Percentiles rank a stretch among this genome's conserved stretches.
Evolutionary conservation across 2,888 invertebrate genomes (phyloP).

Genomic region (Perithous albicinctus): DNA sequence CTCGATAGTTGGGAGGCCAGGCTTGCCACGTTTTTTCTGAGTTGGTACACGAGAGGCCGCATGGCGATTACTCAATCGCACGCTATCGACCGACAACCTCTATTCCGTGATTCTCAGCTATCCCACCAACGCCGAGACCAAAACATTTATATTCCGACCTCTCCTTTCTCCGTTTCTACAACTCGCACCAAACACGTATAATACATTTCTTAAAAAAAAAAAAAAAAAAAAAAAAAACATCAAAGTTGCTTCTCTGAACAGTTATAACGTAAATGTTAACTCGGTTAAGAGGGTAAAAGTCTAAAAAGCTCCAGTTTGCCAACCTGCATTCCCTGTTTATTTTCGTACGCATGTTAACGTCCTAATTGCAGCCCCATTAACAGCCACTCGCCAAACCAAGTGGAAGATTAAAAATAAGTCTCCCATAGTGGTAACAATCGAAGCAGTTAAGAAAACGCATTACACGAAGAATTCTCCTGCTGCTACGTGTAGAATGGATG

Average conservation of each 20-base stretch:
- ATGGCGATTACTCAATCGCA: constrained; percentile 57
- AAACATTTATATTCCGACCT: constrained; percentile 12
- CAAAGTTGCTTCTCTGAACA: not conserved
- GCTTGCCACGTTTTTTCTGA: not conserved
- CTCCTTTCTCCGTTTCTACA: constrained; percentile 11
- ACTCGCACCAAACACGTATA: too few species aligned
- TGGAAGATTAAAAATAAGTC: constrained; percentile 9
- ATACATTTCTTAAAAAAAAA: too few species aligned
- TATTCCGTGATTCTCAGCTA: constrained; percentile 47
- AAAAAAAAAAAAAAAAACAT: not conserved
- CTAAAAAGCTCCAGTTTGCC: not conserved
- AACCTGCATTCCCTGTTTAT: not conserved
- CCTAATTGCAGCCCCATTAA: constrained; percentile 29
- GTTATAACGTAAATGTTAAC: not conserved
- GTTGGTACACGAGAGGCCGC: not conserved
- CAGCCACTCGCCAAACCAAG: constrained; percentile 41
- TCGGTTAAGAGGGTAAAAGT: not conserved
- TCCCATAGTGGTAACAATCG: constrained; percentile 32
- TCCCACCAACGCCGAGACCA: not conserved
- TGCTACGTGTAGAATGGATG: not conserved
- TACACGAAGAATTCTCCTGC: constrained; percentile 3
- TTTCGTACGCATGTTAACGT: not conserved
- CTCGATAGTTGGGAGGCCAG: not conserved
- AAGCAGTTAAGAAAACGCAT: constrained; percentile 46
- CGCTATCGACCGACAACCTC: constrained; percentile 44